Evolutionary conservation across 2,113 vertebrate genomes (phyloP), one percentile per base, ranked within the genome.

Genomic region (Eulacestoma nigropectus): DNA sequence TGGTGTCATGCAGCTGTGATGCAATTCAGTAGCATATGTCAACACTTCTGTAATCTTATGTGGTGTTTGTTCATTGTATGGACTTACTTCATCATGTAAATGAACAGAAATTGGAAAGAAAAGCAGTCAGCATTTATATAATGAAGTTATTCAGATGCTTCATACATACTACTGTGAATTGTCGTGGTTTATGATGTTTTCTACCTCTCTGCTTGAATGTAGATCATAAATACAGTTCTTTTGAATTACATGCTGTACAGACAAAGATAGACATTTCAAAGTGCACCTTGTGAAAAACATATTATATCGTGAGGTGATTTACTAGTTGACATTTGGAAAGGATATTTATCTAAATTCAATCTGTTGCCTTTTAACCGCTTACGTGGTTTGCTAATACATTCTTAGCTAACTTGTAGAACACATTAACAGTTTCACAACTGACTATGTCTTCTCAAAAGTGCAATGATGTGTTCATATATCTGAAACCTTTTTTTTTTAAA

Each of bases 251-350:
- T 52, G 12, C 16, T 81, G 11, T 46, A 56, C 25, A 74, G 25
- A 22, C 25, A 68, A 62, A 96, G 82, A 82, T 85, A 89, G 60
- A 89, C 46, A 73, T 94, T 96, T 92, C 83, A 92, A 87, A 86
- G 82, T 79, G 52, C 30, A 95, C 68, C 50, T 94, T 89, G 39
- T 25, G 9, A 84, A 83, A 86, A 94, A 37, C 49, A 27, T 94
- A 87, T 94, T 64, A 11, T 80, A 77, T 93, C 46, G 47, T 92
- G 72, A 97, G 15, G 55, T 95, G 49, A 79, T 84, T 93, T 85
- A 35, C 76, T 94, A 93, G 96, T 81, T 93, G 83, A 30, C 18
- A 17, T 80, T 94, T 70, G 70, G 79, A 59, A 87, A 90, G 44
- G 13, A 55, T 90, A 53, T 81, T 85, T 89, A 56, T 72, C 72